A percentile compares a stretch with the other conserved stretches of the same genome.
Conservation (phyloP, 1,140 invertebrate genomes). For the Leptopilina clavipes region DNA sequence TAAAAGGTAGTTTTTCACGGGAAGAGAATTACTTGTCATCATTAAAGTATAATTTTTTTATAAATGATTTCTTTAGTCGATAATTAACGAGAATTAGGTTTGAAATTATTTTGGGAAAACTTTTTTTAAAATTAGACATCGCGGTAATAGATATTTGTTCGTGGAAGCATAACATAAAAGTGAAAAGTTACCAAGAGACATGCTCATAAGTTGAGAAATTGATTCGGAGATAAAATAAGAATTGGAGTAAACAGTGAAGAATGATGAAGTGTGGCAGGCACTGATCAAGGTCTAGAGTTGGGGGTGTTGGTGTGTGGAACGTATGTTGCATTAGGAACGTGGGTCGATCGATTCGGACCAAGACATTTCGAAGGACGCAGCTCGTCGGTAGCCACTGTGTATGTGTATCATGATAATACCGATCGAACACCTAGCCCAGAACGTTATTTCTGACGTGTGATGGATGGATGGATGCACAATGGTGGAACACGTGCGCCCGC, state of each 20-base stretch:
- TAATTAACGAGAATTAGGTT: too few species aligned
- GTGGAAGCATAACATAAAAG: too few species aligned
- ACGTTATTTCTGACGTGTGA: conserved; percentile 66
- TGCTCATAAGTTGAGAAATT: not conserved
- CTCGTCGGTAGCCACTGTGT: not conserved
- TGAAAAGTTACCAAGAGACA: not conserved
- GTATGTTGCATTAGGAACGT: conserved; percentile 11
- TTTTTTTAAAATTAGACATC: too few species aligned
- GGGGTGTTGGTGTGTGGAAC: not conserved
- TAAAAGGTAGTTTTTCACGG: too few species aligned
- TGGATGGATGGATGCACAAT: conserved; percentile 67
- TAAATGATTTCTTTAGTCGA: too few species aligned
- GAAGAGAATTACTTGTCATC: too few species aligned
- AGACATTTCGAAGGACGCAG: conserved; percentile 43
- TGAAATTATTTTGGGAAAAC: too few species aligned
- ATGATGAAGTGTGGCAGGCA: not conserved
- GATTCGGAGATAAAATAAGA: not conserved
- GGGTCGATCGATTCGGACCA: conserved; percentile 37
- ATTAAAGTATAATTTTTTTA: too few species aligned
- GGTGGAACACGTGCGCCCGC: conserved; percentile 66
- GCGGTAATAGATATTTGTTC: too few species aligned
- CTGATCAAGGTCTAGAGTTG: not conserved
- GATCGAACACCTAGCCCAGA: conserved; percentile 41
- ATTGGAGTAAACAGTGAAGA: not conserved
- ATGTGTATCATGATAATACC: conserved; percentile 22